Conservation (phyloP, 2,888 invertebrate species). For the Drosophila yooni region DNA sequence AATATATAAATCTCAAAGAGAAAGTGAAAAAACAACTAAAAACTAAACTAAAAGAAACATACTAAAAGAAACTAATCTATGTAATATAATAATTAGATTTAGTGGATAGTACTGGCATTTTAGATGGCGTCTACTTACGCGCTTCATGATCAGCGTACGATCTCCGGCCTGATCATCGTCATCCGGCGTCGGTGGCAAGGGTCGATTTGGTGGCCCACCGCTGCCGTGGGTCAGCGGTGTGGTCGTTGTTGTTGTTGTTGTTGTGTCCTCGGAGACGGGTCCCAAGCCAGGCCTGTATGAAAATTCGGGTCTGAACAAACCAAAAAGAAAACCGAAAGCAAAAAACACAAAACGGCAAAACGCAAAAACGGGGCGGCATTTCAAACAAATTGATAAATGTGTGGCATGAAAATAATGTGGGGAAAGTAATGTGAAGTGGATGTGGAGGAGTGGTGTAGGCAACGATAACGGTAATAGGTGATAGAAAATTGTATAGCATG, state of each 20-base stretch:
- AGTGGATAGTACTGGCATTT: neutral
- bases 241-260: slow-evolving; percentile 78
- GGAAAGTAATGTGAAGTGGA: slow-evolving; percentile 1
- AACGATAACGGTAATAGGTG: slow-evolving; percentile 40
- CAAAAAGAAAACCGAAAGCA: slow-evolving; percentile 59
- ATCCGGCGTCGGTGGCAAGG: slow-evolving; percentile 97
- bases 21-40: slow-evolving; percentile 28
- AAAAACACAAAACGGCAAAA: slow-evolving; percentile 58
- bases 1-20: slow-evolving; percentile 43
- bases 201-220: slow-evolving; percentile 94
- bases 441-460: neutral
- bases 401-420: slow-evolving; percentile 23
- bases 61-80: slow-evolving; percentile 44
- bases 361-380: slow-evolving; percentile 54
- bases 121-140: slow-evolving; percentile 88
- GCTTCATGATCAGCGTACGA: slow-evolving; percentile 95
- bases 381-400: slow-evolving; percentile 18
- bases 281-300: slow-evolving; percentile 91
- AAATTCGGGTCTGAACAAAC: slow-evolving; percentile 90
- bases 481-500: slow-evolving; percentile 43
- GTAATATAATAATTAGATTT: slow-evolving; percentile 16
- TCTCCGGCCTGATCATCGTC: slow-evolving; percentile 94
- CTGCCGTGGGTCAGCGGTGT: slow-evolving; percentile 84
- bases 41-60: slow-evolving; percentile 41
- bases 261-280: slow-evolving; percentile 87